Base-by-base conservation (phyloP, 92 coral and sea anemone species). In the Anthopleura xanthogrammica region DNA sequence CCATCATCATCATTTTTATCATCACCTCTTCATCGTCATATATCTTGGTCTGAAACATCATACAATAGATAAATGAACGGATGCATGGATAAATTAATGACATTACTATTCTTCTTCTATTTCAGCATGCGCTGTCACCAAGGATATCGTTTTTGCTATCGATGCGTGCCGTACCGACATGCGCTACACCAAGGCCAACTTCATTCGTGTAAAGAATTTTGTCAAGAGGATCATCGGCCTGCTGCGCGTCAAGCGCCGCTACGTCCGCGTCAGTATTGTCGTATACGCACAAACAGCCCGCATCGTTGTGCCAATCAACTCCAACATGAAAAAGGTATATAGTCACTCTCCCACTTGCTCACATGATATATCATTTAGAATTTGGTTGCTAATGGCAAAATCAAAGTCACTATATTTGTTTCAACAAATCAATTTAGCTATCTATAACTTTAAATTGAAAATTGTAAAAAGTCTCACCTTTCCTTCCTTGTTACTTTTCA, bases 191-290 rank as follows among this genome's bases (percentile, higher is more conserved):
- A 87, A 72, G 60, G 88, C 90, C 54, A 93, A 95, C 80, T 95
- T 95, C 87, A 74, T 50, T 42, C 92, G 95, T 73, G 88, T 94
- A 66, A 86, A 91, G 81, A 92, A 87, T 85, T 95, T 95, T 80
- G 77, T 95, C 52, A 88, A 86, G 60, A 89, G 91, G 1, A 79
- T 92, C 14, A 83, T 92, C 29, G 62, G 91, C 43, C 89, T 90
- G 40, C 90, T 94, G 82, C 88, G 92, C 23, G 84, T 95, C 60
- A 78, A 91, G 39, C 80, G 79, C 14, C 88, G 88, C 8, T 87
- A 88, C 71, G 98, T 93, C 4, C 98, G 95, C 72, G 83, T 92
- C 65, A 93, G 98, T 71, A 77, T 95, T 74, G 90, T 94, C 22
- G 29, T 88, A 48, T 95, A 88, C 83, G 87, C 94, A 40, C 77